These are phyloP conservation scores for Beris morrisii DNA, from an alignment of 2,888 invertebrate species.

Conservation along the genomic window DNA sequence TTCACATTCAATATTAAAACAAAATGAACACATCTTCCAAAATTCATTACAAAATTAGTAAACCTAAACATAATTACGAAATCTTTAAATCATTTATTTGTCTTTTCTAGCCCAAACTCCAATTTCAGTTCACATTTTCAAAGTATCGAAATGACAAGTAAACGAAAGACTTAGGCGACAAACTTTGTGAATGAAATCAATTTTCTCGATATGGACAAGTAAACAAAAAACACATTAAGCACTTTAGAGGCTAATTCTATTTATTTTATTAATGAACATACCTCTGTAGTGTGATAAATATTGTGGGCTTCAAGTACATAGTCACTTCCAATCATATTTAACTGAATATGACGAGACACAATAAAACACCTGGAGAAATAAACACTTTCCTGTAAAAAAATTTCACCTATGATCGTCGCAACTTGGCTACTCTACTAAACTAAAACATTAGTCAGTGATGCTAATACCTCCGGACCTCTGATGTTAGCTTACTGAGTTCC, in stretches of 20 bases:
- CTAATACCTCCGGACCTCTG: background rate
- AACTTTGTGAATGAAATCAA: slow-evolving; percentile 33
- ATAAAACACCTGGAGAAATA: too few relatives aligned
- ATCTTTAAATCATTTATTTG: too few relatives aligned
- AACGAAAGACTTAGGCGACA: slow-evolving; percentile 39
- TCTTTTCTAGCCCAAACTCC: too few relatives aligned
- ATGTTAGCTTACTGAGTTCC: slow-evolving; percentile 1
- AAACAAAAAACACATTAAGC: slow-evolving; percentile 3
- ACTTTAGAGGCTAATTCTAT: background rate
- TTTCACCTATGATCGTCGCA: too few relatives aligned
- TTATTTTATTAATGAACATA: slow-evolving; percentile 53
- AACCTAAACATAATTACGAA: too few relatives aligned
- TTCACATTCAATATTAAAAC: too few relatives aligned
- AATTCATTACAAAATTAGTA: too few relatives aligned
- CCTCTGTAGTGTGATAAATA: slow-evolving; percentile 87
- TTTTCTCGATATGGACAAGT: background rate
- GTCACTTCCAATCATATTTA: slow-evolving; percentile 76
- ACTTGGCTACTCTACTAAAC: slow-evolving; percentile 6
- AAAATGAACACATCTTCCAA: too few relatives aligned
- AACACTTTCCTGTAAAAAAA: too few relatives aligned
- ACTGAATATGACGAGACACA: too few relatives aligned
- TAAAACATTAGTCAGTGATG: background rate
- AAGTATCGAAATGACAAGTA: background rate
- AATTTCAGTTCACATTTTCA: too few relatives aligned
- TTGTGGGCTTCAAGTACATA: slow-evolving; percentile 85